Evolutionary conservation across 1,140 invertebrate species (phyloP).

Genomic region (Harpegnathos saltator): DNA sequence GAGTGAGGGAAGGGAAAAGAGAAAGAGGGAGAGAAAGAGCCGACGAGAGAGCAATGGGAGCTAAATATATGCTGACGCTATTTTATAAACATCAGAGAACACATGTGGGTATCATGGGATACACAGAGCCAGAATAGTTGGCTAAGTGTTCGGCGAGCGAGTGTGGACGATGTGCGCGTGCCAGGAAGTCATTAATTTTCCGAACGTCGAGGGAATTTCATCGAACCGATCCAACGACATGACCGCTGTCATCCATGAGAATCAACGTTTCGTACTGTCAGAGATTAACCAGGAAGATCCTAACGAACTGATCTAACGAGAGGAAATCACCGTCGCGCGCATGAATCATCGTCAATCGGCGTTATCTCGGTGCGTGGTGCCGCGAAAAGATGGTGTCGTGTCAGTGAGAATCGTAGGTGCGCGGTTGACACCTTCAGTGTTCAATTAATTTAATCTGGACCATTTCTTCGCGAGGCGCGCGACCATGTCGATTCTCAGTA

Average conservation of each 20-base stretch:
- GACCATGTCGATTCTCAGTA: conserved; percentile 60
- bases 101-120: conserved; percentile 73
- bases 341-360: no score
- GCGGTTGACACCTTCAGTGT: no score
- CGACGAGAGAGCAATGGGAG: conserved; percentile 38
- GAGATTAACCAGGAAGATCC: neutral
- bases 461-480: neutral
- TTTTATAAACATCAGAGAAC: conserved; percentile 80
- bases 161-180: neutral
- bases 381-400: no score
- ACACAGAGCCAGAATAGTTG: conserved; percentile 66
- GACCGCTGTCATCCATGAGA: neutral
- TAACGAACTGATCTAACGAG: neutral
- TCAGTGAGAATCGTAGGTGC: no score
- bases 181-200: conserved; percentile 1
- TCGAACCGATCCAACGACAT: conserved; percentile 4
- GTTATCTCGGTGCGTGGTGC: no score
- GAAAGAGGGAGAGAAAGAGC: neutral
- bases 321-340: neutral
- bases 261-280: neutral
- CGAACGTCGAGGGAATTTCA: neutral
- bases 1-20: no score
- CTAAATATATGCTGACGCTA: conserved; percentile 82
- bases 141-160: conserved; percentile 39
- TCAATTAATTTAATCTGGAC: neutral